Conservation (phyloP, 2,113 vertebrate genomes). For the Salvelinus fontinalis region DNA sequence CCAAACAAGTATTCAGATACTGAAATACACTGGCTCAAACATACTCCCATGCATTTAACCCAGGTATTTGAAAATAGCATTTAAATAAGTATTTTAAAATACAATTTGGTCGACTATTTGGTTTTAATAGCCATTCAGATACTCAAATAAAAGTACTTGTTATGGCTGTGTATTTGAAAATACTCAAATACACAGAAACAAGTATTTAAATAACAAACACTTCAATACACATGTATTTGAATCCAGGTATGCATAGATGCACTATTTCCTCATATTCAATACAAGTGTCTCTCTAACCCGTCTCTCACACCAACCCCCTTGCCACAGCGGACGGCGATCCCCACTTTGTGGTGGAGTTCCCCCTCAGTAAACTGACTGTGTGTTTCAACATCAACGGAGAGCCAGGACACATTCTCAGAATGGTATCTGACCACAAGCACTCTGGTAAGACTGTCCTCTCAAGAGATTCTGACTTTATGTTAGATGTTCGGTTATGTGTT, state of each 20-base stretch:
- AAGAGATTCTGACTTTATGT: not conserved
- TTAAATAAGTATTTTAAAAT: too few species aligned
- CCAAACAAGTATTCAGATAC: too few species aligned
- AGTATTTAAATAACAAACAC: not conserved
- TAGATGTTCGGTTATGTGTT: not conserved
- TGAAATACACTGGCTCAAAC: too few species aligned
- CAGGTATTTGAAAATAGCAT: too few species aligned
- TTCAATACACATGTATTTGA: not conserved
- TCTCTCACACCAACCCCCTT: not conserved
- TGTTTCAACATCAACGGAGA: constrained; percentile 98
- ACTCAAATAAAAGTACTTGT: too few species aligned
- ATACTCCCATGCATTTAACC: too few species aligned
- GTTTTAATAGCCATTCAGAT: too few species aligned
- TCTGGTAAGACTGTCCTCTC: constrained; percentile 77
- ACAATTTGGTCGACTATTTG: too few species aligned
- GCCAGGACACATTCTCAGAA: constrained; percentile 85
- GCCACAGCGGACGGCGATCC: constrained; percentile 91
- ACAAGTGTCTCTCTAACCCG: not conserved
- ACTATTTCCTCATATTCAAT: not conserved
- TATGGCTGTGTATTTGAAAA: too few species aligned
- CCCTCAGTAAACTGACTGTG: constrained; percentile 84
- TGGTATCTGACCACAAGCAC: constrained; percentile 87
- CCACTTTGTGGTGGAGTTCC: constrained; percentile 95
- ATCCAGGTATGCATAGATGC: too few species aligned
- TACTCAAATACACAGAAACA: not conserved